Evolutionary conservation across 2,113 vertebrate genomes (phyloP), one percentile per base, ranked within the genome.

Genomic region (Cyphomyrus discorhynchus): DNA sequence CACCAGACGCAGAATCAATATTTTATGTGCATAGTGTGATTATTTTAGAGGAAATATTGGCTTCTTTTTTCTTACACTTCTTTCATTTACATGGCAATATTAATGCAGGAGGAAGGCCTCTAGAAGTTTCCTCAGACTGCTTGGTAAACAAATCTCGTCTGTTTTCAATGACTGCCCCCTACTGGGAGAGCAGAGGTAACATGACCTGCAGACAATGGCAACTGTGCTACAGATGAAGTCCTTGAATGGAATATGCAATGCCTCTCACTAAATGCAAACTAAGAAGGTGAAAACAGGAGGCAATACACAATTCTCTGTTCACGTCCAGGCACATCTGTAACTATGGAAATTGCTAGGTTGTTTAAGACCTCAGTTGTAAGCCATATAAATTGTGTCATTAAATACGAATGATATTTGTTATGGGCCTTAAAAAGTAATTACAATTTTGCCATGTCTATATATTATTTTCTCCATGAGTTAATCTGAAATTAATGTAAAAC

Each of bases 91-190:
- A 24, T n/a, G 35, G 39, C 24, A n/a, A 10, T n/a, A 84, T 21
- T 13, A 45, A 47, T 45, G 82, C 82, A n/a, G 9, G 6, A 52
- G 46, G 13, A 89, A 80, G 17, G 13, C 47, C 58, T 70, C 87
- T 88, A 45, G 66, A 52, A 52, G 27, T 42, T 80, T 89, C 70
- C 70, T 89, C 46, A 19, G 47, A 21, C 46, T 35, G 24, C 47
- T 9, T 5, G 47, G 47, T 31, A 88, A 21, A 66, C 53, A 42
- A 19, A n/a, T n/a, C 1, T 21, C 21, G 35, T 88, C 31, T 45
- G 53, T 88, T 88, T 88, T 88, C 70, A 49, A 17, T 89, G 88
- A 89, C 88, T 80, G 88, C 88, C 88, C 88, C 70, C 88, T 89
- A 45, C 66, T 89, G 88, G 88, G 27, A 35, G n/a, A 80, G 88